Evolutionary conservation across 2,888 invertebrate genomes (phyloP).

Genomic region (Arenicola marina): DNA sequence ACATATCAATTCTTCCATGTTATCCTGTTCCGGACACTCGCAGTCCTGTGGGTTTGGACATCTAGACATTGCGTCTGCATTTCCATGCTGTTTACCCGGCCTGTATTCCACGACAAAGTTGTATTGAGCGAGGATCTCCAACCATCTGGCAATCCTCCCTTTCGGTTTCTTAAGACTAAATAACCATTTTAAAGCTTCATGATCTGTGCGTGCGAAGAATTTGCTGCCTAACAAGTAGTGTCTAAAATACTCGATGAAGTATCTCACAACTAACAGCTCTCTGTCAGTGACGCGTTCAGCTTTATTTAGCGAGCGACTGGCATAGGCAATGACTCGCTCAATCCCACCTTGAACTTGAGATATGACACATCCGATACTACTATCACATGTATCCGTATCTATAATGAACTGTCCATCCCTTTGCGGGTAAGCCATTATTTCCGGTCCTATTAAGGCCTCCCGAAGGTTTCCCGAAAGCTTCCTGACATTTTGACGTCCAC

Average conservation of each 20-base stretch:
- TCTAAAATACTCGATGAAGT: conserved; percentile 33
- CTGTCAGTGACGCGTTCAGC: conserved; percentile 19
- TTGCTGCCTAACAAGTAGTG: conserved; percentile 32
- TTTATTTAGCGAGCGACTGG: conserved; percentile 12
- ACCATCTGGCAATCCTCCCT: conserved; percentile 19
- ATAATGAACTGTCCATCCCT: conserved; percentile 1
- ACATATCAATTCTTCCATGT: not conserved
- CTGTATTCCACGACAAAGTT: conserved; percentile 3
- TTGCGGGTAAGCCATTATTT: conserved; percentile 21
- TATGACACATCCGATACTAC: conserved; percentile 14
- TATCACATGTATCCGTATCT: conserved; percentile 22
- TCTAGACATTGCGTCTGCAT: conserved; percentile 1
- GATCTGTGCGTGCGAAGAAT: conserved; percentile 36
- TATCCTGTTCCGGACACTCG: not conserved
- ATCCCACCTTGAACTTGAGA: conserved; percentile 20
- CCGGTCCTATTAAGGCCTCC: conserved; percentile 7
- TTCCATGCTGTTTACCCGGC: not conserved
- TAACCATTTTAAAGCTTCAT: conserved; percentile 33
- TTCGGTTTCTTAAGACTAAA: conserved; percentile 23
- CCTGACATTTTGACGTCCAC: conserved; percentile 21
- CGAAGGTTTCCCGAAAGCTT: conserved; percentile 15
- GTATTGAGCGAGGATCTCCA: conserved; percentile 1
- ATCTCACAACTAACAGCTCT: conserved; percentile 24
- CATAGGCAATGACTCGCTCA: conserved; percentile 24
- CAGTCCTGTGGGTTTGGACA: not conserved